Percentiles rank a stretch among this genome's conserved stretches.
These are phyloP conservation scores for Lasioglossum marginatum DNA, from an alignment of 2,888 invertebrate genomes.

Conservation along the genomic window DNA sequence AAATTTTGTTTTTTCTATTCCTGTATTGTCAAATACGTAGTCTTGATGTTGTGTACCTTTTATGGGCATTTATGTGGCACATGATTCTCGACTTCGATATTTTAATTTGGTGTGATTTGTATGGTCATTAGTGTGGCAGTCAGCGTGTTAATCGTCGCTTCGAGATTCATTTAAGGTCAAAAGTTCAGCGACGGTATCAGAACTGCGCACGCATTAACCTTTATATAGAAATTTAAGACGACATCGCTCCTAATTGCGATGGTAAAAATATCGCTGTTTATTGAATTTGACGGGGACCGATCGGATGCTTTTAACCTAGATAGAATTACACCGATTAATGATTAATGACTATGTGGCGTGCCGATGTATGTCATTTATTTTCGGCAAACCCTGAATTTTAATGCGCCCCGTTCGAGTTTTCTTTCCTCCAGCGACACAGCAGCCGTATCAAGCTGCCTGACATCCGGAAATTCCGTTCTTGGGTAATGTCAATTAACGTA, in stretches of 20 bases:
- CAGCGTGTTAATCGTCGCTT: not conserved
- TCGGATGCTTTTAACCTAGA: not conserved
- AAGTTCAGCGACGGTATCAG: not conserved
- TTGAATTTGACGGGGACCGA: not conserved
- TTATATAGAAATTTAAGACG: slow-evolving; percentile 7
- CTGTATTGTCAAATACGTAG: not conserved
- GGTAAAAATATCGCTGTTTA: not conserved
- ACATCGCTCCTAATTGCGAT: not conserved
- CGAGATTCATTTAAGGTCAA: not conserved
- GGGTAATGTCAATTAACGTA: slow-evolving; percentile 40
- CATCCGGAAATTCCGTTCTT: not conserved
- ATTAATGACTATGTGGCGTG: no score
- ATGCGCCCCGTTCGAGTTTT: not conserved
- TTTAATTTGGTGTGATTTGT: not conserved
- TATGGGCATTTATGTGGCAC: no score
- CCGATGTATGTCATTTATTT: not conserved
- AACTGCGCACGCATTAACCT: not conserved
- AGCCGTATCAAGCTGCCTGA: not conserved
- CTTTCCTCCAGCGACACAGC: not conserved
- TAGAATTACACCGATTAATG: not conserved
- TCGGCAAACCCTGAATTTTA: not conserved
- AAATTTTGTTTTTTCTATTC: not conserved
- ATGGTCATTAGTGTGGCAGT: not conserved
- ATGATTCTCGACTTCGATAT: not conserved
- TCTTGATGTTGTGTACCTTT: no score